Evolutionary conservation across 2,113 vertebrate genomes (phyloP).

Genomic region (Glaucomys volans): DNA sequence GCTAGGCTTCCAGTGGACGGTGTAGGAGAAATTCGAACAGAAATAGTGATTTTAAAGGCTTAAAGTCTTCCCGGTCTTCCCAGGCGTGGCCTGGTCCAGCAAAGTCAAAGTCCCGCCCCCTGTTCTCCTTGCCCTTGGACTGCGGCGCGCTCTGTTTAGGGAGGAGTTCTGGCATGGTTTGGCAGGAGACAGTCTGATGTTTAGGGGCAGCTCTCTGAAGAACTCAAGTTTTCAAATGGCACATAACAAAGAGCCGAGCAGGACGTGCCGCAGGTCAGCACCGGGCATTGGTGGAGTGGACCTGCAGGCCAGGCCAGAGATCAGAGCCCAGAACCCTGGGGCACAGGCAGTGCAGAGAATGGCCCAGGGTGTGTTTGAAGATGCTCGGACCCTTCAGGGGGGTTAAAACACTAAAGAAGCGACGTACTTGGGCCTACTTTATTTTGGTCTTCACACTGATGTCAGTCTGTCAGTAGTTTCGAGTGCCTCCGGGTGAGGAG

Average conservation of each 20-base stretch:
- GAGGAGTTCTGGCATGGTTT: background rate
- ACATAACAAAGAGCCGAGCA: background rate
- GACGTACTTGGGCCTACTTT: background rate
- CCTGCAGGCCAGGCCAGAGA: background rate
- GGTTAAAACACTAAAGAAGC: background rate
- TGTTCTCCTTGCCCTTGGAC: background rate
- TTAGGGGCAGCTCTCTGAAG: slow-evolving; percentile 6
- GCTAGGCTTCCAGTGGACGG: background rate
- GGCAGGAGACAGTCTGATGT: background rate
- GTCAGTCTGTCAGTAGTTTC: background rate
- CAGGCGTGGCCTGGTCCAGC: background rate
- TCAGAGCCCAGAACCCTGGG: too few species aligned
- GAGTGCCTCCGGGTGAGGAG: background rate
- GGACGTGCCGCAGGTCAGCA: background rate
- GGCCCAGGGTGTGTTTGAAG: too few species aligned
- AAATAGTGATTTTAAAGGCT: background rate
- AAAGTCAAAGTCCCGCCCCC: background rate
- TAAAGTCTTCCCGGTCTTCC: background rate
- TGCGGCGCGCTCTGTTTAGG: background rate
- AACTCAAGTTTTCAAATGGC: slow-evolving; percentile 6
- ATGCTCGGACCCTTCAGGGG: background rate
- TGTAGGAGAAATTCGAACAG: background rate
- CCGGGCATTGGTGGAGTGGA: background rate
- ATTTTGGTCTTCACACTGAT: background rate
- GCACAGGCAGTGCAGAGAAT: too few species aligned